Percentiles rank a stretch among this genome's conserved stretches.
Evolutionary conservation across 2,113 vertebrate species (phyloP).

Genomic region (Cinclus mexicanus): DNA sequence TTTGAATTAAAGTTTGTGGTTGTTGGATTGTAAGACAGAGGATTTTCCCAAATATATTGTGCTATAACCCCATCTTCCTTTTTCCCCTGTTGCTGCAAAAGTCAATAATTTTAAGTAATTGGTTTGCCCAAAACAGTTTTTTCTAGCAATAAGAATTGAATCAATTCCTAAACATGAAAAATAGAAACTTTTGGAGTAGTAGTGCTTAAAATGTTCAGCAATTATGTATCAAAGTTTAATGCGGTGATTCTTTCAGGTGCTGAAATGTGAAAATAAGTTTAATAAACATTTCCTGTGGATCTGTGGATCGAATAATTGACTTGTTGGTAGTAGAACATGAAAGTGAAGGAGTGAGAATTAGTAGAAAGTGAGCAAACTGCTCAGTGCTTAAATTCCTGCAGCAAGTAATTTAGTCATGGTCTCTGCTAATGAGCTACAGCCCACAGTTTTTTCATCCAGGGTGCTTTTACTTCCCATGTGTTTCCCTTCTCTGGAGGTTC

Average conservation of each 20-base stretch:
- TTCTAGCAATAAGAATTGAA: not conserved
- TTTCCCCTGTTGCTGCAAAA: not conserved
- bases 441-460: not conserved
- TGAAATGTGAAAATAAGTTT: not conserved
- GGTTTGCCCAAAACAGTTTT: not conserved
- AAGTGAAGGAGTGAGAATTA: not conserved
- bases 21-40: not conserved
- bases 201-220: not conserved
- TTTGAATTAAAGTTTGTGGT: not conserved
- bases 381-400: not conserved
- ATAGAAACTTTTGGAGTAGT: not conserved
- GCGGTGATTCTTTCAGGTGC: not conserved
- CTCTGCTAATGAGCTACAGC: not conserved
- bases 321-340: not conserved
- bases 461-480: not conserved
- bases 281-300: not conserved
- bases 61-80: not conserved
- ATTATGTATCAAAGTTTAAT: not conserved
- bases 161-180: not conserved
- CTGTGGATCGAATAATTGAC: not conserved
- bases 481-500: not conserved
- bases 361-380: not conserved
- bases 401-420: not conserved
- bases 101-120: not conserved
- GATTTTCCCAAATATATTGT: not conserved